Percentiles rank a stretch among this genome's conserved stretches.
Conservation (phyloP, 2,113 vertebrate species). For the Casuarius casuarius region DNA sequence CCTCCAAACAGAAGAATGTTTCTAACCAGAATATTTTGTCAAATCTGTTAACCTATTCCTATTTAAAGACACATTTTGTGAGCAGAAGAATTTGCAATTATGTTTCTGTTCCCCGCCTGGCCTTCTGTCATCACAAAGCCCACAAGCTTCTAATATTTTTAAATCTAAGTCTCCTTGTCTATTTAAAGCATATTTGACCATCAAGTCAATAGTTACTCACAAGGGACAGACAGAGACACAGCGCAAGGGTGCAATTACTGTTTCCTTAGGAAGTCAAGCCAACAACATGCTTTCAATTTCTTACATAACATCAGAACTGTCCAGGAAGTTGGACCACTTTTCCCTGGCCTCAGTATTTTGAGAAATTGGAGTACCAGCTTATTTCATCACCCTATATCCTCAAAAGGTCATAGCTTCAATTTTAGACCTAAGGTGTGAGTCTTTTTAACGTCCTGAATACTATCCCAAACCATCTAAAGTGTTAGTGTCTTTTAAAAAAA, state of each 20-base stretch:
- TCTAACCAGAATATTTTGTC: neutral
- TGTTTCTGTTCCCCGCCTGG: neutral
- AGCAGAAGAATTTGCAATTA: neutral
- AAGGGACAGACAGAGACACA: neutral
- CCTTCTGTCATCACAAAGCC: neutral
- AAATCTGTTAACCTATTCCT: neutral
- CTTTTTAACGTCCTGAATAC: neutral
- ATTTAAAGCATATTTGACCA: neutral
- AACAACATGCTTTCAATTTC: neutral
- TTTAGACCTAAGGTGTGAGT: neutral
- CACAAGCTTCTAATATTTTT: neutral
- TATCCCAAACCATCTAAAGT: neutral
- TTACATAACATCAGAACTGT: neutral
- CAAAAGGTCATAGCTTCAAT: neutral
- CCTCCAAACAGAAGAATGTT: neutral
- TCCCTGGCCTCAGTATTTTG: neutral
- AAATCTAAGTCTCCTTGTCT: neutral
- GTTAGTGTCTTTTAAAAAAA: neutral
- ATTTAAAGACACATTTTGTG: neutral
- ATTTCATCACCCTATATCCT: neutral
- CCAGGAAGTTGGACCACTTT: neutral
- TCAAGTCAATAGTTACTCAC: neutral
- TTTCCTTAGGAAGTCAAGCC: neutral
- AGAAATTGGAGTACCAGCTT: neutral
- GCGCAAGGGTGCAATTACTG: neutral